phyloP scores from a whole-genome alignment of 2,113 vertebrate species.

The Parus major region DNA sequence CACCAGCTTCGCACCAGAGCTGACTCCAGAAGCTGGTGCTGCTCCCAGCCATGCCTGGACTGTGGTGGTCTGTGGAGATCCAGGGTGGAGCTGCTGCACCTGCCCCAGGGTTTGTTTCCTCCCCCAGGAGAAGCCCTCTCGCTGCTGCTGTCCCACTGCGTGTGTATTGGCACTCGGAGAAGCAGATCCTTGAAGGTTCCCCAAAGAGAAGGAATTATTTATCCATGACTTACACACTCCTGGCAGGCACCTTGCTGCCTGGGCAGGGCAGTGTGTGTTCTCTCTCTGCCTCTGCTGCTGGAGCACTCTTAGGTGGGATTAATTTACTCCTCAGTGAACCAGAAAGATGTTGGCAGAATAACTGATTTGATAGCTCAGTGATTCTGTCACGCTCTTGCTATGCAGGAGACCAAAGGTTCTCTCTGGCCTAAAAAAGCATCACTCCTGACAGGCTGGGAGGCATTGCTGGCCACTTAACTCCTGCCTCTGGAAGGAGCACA shows the following conservation, averaged over 20 bases:
- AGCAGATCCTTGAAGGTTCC: not conserved
- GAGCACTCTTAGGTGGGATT: not conserved
- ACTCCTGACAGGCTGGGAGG: not conserved
- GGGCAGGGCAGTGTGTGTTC: not conserved
- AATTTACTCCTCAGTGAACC: slow-evolving; percentile 33
- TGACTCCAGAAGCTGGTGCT: not conserved
- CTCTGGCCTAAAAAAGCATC: not conserved
- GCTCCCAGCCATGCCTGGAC: not conserved
- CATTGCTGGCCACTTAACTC: not conserved
- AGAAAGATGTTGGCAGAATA: slow-evolving; percentile 55
- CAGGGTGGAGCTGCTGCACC: not conserved
- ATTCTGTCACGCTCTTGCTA: not conserved
- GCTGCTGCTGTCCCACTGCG: not conserved
- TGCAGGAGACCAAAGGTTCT: slow-evolving; percentile 4
- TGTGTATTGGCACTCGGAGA: not conserved
- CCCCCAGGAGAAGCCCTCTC: not conserved
- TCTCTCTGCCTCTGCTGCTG: not conserved
- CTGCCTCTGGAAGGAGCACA: not conserved
- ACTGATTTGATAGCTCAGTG: slow-evolving; percentile 42
- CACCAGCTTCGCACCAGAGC: fast-evolving
- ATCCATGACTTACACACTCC: not conserved
- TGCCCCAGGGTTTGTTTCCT: not conserved
- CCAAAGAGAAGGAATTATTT: not conserved
- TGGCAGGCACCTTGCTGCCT: not conserved
- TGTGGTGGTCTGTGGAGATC: not conserved